Evolutionary conservation across 2,888 invertebrate genomes (phyloP).

Genomic region (Itoplectis maculator): DNA sequence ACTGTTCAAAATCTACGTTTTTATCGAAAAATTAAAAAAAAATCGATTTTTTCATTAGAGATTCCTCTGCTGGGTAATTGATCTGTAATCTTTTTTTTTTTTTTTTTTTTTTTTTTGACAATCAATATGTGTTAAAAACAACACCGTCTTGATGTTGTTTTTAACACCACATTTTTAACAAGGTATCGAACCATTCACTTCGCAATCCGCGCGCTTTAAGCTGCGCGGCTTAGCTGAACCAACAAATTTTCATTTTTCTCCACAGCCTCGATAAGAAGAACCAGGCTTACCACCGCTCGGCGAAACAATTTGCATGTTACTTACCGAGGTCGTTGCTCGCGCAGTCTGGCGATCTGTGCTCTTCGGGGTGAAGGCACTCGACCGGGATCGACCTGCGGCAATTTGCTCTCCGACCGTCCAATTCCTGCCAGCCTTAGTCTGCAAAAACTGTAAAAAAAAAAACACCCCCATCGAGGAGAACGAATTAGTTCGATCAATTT

Average conservation of each 20-base stretch:
- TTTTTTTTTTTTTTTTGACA: too few species aligned
- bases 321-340: conserved; percentile 78
- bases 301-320: conserved; percentile 31
- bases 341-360: conserved; percentile 69
- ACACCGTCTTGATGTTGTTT: too few species aligned
- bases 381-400: conserved; percentile 82
- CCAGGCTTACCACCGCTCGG: background rate
- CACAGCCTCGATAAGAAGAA: background rate
- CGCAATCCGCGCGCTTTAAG: background rate
- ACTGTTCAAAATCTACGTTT: too few species aligned
- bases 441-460: conserved; percentile 71
- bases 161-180: too few species aligned
- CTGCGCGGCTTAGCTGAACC: too few species aligned
- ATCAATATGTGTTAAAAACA: too few species aligned
- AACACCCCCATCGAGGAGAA: conserved; percentile 9
- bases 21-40: too few species aligned
- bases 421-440: conserved; percentile 82
- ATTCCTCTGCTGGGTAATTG: too few species aligned
- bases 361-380: conserved; percentile 58
- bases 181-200: too few species aligned
- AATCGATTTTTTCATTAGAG: too few species aligned
- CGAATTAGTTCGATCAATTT: conserved; percentile 31
- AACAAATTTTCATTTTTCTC: too few species aligned
- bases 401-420: conserved; percentile 81
- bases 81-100: too few species aligned